A percentile compares a stretch with the other conserved stretches of the same genome.
phyloP scores from a whole-genome alignment of 2,797 vertebrate genomes.

The Pangasius larnaudii region DNA sequence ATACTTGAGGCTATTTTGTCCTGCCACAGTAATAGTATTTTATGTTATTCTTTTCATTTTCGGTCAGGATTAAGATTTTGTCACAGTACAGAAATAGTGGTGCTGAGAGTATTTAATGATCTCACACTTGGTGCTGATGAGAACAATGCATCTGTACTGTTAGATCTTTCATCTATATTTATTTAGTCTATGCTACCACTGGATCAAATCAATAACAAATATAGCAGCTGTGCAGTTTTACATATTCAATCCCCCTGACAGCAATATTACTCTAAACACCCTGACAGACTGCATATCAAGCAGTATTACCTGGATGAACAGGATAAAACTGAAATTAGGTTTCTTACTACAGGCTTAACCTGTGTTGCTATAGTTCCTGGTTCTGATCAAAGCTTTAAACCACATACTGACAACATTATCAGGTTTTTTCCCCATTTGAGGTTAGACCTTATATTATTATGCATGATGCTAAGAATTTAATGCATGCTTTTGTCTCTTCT shows the following conservation, averaged over 20 bases:
- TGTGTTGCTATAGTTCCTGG: too few relatives aligned
- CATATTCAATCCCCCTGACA: not conserved
- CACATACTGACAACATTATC: not conserved
- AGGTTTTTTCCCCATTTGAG: not conserved
- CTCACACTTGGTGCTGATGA: not conserved
- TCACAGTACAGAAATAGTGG: not conserved
- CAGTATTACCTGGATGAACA: not conserved
- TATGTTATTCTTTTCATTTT: not conserved
- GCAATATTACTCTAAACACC: not conserved
- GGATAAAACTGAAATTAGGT: not conserved
- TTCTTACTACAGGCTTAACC: not conserved
- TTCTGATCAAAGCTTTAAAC: not conserved
- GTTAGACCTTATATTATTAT: not conserved
- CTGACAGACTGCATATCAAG: not conserved
- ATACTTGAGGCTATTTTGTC: not conserved
- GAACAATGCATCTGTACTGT: not conserved
- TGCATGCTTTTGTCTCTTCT: not conserved
- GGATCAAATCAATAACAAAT: not conserved
- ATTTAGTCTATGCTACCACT: not conserved
- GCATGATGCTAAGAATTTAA: not conserved
- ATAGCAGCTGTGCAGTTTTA: not conserved
- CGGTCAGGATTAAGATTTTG: not conserved
- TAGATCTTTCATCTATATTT: not conserved
- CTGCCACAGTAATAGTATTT: not conserved
- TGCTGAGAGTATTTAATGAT: not conserved